phyloP scores from a whole-genome alignment of 2,888 invertebrate species.

The Pseudanteris insignis region DNA sequence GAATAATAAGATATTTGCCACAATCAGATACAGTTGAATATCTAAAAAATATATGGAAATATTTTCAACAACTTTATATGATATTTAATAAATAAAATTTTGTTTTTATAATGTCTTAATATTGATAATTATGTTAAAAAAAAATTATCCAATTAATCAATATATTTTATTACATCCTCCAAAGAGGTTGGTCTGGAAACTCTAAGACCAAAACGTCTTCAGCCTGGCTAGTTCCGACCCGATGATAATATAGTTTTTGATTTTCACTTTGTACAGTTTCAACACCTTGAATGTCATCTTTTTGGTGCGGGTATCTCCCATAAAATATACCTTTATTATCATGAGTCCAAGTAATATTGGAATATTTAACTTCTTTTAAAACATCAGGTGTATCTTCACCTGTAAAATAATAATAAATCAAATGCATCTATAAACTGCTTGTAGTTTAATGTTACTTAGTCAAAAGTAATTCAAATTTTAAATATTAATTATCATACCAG shows the following conservation, averaged over 20 bases:
- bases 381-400: constrained; percentile 88
- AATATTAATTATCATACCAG: constrained; percentile 68
- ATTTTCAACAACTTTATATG: too few relatives aligned
- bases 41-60: too few relatives aligned
- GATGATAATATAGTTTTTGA: constrained; percentile 95
- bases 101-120: too few relatives aligned
- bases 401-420: constrained; percentile 1
- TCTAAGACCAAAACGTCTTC: constrained; percentile 89
- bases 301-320: constrained; percentile 85
- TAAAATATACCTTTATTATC: constrained; percentile 96
- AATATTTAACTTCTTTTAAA: constrained; percentile 92
- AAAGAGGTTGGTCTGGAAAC: constrained; percentile 90
- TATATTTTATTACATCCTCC: constrained; percentile 80
- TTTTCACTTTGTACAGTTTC: constrained; percentile 87
- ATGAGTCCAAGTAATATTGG: constrained; percentile 91
- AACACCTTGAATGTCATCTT: constrained; percentile 81
- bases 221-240: constrained; percentile 83
- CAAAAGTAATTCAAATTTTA: too few relatives aligned
- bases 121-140: not conserved
- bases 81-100: too few relatives aligned
- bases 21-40: constrained; percentile 89
- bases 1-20: constrained; percentile 87
- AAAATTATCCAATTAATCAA: too few relatives aligned
- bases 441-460: too few relatives aligned
- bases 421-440: too few relatives aligned